Percentiles rank a stretch among this genome's conserved stretches.
Conservation (phyloP, 2,113 vertebrate species). For the Chrysochloris asiatica region DNA sequence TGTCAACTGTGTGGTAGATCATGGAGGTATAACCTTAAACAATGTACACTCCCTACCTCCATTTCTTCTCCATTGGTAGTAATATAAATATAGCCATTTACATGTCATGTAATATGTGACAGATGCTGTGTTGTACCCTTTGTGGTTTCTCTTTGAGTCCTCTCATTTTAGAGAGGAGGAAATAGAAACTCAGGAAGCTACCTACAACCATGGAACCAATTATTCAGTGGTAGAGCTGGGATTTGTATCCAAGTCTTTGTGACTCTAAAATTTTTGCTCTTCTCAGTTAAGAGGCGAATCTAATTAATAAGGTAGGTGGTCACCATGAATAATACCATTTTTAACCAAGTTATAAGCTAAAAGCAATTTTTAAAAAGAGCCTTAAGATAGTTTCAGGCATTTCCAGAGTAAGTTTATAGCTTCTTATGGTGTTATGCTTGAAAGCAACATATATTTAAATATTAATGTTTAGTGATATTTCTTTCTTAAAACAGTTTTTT, state of each 20-base stretch:
- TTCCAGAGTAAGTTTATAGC: neutral
- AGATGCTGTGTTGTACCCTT: neutral
- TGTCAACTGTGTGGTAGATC: neutral
- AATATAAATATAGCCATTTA: neutral
- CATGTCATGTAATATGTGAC: neutral
- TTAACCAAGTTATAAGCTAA: neutral
- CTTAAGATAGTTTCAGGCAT: neutral
- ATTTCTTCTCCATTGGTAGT: neutral
- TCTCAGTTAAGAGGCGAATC: neutral
- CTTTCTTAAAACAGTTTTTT: neutral
- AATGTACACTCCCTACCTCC: neutral
- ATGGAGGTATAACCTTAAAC: neutral
- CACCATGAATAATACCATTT: neutral
- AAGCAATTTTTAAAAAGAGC: neutral
- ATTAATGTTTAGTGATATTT: neutral
- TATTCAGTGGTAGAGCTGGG: neutral
- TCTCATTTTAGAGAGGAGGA: neutral
- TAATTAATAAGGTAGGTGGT: neutral
- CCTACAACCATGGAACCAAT: neutral
- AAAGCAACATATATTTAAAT: conserved; percentile 6
- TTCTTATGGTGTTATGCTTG: neutral
- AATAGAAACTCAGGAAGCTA: neutral
- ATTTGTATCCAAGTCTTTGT: neutral
- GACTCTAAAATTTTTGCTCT: neutral
- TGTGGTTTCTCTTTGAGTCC: neutral